Base-by-base conservation (phyloP, 2,797 vertebrate genomes). In the Microctenopoma lineatum region DNA sequence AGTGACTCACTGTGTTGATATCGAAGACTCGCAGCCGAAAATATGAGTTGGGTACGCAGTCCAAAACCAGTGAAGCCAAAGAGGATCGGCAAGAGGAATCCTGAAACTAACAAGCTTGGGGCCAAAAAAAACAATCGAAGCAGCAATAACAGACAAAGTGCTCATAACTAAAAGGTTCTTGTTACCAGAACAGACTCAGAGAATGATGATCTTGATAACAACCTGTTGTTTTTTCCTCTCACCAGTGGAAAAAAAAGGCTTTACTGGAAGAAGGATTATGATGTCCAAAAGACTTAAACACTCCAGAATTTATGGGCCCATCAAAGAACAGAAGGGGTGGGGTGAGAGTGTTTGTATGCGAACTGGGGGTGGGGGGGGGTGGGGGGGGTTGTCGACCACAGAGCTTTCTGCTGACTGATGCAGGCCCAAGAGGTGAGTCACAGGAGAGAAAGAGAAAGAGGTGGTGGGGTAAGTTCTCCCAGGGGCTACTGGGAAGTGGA, bases 191-290 rank as follows among this genome's bases (percentile, higher is more conserved):
- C 42, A 55, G 47, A 56, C 61, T 58, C 61, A 67, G 34, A 67
- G 70, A 67, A 73, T 57, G 73, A 70, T 39, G 46, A 79, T 62
- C 67, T 18, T 52, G 87, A 90, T 90, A 89, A 91, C 76, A 89
- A 91, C 87, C 85, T 86, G 85, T 80, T 77, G 64, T 77, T 75
- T 84, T 79, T 79, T 57, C 5, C 59, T 51, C 60, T 59, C 54
- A 9, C 63, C 77, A 55, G 75, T 75, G 59, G 32, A 83, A 75
- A 81, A 66, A 72, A 65, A 77, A 57, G 59, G 80, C 57, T 66
- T 95, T 94, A 93, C 94, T 94, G 94, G 94, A 95, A 95, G 80
- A 90, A 73, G 90, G 90, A 92, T 94, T 88, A 92, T 86, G 79
- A 82, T 88, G 90, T 94, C 93, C 90, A 93, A 91, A 93, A 92